Evolutionary conservation across 1,140 invertebrate genomes (phyloP).

Genomic region (Radopholus similis): DNA sequence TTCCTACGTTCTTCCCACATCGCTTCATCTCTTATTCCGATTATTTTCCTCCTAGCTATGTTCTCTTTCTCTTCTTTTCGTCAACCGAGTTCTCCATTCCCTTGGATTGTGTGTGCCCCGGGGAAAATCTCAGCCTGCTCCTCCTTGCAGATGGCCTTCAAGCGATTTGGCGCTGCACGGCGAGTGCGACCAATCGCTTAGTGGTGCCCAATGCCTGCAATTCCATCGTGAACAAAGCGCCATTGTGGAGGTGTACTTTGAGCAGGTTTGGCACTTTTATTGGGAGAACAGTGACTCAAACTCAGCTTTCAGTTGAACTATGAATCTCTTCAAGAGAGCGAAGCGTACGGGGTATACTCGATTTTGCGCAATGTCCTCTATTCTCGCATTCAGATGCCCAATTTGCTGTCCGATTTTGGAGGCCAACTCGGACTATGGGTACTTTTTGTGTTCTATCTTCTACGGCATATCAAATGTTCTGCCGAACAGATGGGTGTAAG

Average conservation of each 20-base stretch:
- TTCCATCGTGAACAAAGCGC: slow-evolving; percentile 46
- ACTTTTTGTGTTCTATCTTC: too few species aligned
- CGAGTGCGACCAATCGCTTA: slow-evolving; percentile 40
- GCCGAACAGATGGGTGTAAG: slow-evolving; percentile 46
- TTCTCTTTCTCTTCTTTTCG: too few species aligned
- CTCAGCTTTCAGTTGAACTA: too few species aligned
- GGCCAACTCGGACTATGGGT: slow-evolving; percentile 44
- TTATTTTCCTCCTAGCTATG: too few species aligned
- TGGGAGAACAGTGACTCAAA: too few species aligned
- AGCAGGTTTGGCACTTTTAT: too few species aligned
- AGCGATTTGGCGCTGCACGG: slow-evolving; percentile 13
- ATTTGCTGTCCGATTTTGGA: slow-evolving; percentile 44
- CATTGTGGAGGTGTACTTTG: slow-evolving; percentile 45
- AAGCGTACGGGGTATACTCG: slow-evolving; percentile 44
- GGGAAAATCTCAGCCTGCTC: too few species aligned
- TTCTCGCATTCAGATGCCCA: slow-evolving; percentile 25
- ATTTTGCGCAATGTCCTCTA: neutral
- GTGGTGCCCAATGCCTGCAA: slow-evolving; percentile 31
- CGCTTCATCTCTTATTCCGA: too few species aligned
- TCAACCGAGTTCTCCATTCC: too few species aligned
- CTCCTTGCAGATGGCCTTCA: slow-evolving; percentile 38
- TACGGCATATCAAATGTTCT: too few species aligned
- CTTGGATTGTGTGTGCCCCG: too few species aligned
- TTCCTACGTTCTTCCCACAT: too few species aligned
- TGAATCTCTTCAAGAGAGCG: slow-evolving; percentile 39